Percentiles rank a stretch among this genome's conserved stretches.
These are phyloP conservation scores for Peromyscus nudipes DNA, from an alignment of 2,797 vertebrate species.

Conservation along the genomic window DNA sequence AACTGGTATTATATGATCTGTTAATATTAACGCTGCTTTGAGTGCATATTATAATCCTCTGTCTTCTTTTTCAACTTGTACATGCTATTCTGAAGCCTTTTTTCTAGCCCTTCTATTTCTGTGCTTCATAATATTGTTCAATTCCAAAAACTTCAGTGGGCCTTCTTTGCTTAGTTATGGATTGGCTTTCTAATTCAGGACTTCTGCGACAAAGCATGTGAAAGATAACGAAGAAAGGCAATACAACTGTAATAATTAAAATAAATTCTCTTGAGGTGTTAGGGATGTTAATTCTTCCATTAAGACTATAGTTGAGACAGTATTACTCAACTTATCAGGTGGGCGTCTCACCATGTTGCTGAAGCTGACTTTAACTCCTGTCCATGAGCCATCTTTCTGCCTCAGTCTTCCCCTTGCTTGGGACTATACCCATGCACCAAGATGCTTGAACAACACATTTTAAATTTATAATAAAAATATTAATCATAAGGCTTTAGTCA, in stretches of 20 bases:
- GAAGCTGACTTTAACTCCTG: neutral
- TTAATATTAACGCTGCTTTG: neutral
- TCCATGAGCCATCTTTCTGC: neutral
- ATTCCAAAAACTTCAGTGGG: neutral
- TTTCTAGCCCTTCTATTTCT: neutral
- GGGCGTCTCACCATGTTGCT: neutral
- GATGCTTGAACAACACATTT: neutral
- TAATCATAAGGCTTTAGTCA: neutral
- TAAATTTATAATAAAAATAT: neutral
- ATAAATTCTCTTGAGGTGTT: neutral
- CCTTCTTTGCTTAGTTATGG: neutral
- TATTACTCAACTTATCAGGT: neutral
- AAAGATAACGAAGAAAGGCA: neutral
- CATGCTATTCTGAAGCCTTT: neutral
- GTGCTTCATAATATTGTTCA: neutral
- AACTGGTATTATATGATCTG: neutral
- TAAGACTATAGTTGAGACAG: neutral
- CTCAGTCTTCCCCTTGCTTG: neutral
- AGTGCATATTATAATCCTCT: neutral
- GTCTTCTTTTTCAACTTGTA: neutral
- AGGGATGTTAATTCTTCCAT: neutral
- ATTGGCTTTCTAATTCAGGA: neutral
- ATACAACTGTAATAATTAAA: neutral
- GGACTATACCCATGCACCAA: neutral
- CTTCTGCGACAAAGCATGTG: neutral